phyloP scores from a whole-genome alignment of 2,888 invertebrate species.

The Atethmia centrago region DNA sequence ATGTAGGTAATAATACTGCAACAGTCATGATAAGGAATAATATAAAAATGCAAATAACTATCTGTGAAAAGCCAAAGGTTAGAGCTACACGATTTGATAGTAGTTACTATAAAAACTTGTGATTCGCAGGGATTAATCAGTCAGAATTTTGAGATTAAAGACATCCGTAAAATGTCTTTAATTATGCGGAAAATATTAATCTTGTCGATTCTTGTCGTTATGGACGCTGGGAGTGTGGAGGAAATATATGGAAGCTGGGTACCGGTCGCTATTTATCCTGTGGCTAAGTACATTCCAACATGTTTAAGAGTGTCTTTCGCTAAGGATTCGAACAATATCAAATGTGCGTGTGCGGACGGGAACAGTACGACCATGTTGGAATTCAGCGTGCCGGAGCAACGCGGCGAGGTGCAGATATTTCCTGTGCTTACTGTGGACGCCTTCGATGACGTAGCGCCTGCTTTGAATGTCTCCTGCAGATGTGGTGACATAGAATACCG shows the following conservation, averaged over 20 bases:
- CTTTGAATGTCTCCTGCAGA: conserved; percentile 34
- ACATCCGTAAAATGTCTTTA: neutral
- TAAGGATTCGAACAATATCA: conserved; percentile 11
- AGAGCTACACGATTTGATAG: conserved; percentile 29
- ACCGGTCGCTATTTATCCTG: conserved; percentile 44
- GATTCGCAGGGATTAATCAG: neutral
- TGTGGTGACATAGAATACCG: conserved; percentile 22
- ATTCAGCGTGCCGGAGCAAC: conserved; percentile 6
- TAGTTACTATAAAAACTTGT: conserved; percentile 21
- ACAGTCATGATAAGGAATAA: conserved; percentile 1
- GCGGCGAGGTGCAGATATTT: neutral
- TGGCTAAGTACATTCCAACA: conserved; percentile 21
- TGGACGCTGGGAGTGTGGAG: conserved; percentile 14
- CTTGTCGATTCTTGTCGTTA: neutral
- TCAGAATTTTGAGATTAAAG: conserved; percentile 5
- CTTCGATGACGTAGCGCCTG: neutral
- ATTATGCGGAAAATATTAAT: conserved; percentile 25
- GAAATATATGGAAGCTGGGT: conserved; percentile 31
- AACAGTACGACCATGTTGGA: conserved; percentile 9
- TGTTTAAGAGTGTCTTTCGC: conserved; percentile 17
- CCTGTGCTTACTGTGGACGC: conserved; percentile 12
- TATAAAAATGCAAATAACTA: conserved; percentile 7
- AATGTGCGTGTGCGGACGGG: conserved; percentile 26
- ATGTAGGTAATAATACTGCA: too few relatives aligned
- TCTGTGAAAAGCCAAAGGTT: conserved; percentile 34